Conservation (phyloP, 2,113 vertebrate genomes). For the Pedetes capensis region DNA sequence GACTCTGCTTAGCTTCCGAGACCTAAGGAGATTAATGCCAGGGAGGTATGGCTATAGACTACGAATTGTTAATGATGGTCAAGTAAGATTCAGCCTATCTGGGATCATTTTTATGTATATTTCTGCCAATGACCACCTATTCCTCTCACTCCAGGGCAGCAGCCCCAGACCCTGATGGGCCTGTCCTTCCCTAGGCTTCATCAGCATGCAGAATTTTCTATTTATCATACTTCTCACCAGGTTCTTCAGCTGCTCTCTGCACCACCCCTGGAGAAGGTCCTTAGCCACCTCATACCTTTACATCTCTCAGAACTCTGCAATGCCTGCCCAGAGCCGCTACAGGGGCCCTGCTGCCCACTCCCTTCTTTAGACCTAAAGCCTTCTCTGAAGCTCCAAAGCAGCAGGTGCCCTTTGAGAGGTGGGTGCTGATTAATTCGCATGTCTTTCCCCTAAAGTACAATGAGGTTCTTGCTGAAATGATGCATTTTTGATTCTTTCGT, state of each 20-base stretch:
- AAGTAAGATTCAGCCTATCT: neutral
- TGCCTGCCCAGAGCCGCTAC: neutral
- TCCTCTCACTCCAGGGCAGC: rapidly evolving
- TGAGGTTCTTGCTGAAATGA: neutral
- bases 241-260: neutral
- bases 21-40: too few relatives aligned
- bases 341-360: neutral
- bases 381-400: rapidly evolving
- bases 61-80: neutral
- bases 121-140: neutral
- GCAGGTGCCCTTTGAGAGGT: rapidly evolving
- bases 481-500: neutral
- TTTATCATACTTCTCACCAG: neutral
- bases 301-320: rapidly evolving
- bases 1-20: too few relatives aligned
- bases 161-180: rapidly evolving
- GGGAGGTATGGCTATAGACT: too few relatives aligned
- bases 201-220: too few relatives aligned
- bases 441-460: neutral
- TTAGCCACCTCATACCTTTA: neutral
- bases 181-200: neutral
- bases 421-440: neutral
- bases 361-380: too few relatives aligned
- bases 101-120: rapidly evolving
- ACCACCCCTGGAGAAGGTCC: too few relatives aligned